Evolutionary conservation across 2,113 vertebrate genomes (phyloP).

Genomic region (Eulemur macaco): DNA sequence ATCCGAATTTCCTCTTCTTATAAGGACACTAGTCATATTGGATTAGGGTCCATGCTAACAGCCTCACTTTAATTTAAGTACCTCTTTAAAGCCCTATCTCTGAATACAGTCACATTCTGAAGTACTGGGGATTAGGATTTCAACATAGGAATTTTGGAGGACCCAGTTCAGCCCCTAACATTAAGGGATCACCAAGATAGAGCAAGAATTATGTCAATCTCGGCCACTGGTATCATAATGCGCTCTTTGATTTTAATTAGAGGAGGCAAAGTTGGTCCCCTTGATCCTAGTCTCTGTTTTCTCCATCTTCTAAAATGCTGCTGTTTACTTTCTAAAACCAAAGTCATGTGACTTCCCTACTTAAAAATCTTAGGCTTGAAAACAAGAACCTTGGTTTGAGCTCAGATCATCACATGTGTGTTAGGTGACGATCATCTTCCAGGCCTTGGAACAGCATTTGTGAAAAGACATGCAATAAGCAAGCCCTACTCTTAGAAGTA

Average conservation of each 20-base stretch:
- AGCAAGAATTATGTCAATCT: background rate
- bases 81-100: background rate
- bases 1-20: background rate
- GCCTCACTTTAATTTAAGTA: background rate
- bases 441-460: background rate
- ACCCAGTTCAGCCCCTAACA: background rate
- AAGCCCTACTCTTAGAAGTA: background rate
- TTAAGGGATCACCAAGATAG: background rate
- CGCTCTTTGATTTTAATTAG: background rate
- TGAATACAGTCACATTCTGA: background rate
- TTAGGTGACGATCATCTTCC: background rate
- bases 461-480: background rate
- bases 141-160: background rate
- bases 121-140: background rate
- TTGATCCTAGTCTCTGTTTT: background rate
- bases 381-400: background rate
- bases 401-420: background rate
- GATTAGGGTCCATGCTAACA: background rate
- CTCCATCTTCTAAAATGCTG: background rate
- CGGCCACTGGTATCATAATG: background rate
- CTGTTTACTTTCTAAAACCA: background rate
- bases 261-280: background rate
- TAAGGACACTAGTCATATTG: background rate
- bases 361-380: constrained; percentile 1
- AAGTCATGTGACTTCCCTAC: background rate